phyloP scores from a whole-genome alignment of 2,888 invertebrate genomes.

The Leptopilina drosophilae region DNA sequence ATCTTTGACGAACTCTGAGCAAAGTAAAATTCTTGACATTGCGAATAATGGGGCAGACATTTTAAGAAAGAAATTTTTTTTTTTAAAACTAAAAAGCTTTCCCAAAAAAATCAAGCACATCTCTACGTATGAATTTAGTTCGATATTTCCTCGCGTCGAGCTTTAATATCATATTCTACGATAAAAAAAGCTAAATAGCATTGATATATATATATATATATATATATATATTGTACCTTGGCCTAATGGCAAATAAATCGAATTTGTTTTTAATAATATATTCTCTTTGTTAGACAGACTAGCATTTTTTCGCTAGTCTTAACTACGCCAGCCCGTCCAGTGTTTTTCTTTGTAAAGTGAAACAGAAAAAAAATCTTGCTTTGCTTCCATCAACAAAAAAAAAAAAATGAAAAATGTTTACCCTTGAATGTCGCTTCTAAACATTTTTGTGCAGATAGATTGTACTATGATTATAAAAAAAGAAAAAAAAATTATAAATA shows the following conservation, averaged over 20 bases:
- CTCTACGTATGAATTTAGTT: slow-evolving; percentile 50
- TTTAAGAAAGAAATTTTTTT: slow-evolving; percentile 42
- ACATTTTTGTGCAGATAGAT: slow-evolving; percentile 38
- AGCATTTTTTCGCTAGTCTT: slow-evolving; percentile 70
- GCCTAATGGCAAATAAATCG: slow-evolving; percentile 34
- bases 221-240: slow-evolving; percentile 40
- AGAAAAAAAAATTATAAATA: slow-evolving; percentile 1
- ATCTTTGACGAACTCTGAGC: slow-evolving; percentile 23
- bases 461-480: slow-evolving; percentile 22
- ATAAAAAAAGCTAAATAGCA: slow-evolving; percentile 28
- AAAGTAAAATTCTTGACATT: slow-evolving; percentile 49
- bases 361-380: slow-evolving; percentile 41
- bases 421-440: slow-evolving; percentile 45
- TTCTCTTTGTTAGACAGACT: slow-evolving; percentile 69
- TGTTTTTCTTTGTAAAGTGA: slow-evolving; percentile 49
- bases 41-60: slow-evolving; percentile 53
- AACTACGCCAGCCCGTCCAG: slow-evolving; percentile 74
- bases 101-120: slow-evolving; percentile 27
- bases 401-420: slow-evolving; percentile 45
- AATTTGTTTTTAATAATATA: slow-evolving; percentile 25
- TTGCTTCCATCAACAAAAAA: slow-evolving; percentile 18
- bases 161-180: slow-evolving; percentile 46
- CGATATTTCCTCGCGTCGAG: slow-evolving; percentile 59
- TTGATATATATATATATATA: too few relatives aligned
- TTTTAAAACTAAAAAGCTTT: background rate